These are phyloP conservation scores for Carassius gibelio DNA, from an alignment of 2,113 vertebrate genomes.

Conservation along the genomic window DNA sequence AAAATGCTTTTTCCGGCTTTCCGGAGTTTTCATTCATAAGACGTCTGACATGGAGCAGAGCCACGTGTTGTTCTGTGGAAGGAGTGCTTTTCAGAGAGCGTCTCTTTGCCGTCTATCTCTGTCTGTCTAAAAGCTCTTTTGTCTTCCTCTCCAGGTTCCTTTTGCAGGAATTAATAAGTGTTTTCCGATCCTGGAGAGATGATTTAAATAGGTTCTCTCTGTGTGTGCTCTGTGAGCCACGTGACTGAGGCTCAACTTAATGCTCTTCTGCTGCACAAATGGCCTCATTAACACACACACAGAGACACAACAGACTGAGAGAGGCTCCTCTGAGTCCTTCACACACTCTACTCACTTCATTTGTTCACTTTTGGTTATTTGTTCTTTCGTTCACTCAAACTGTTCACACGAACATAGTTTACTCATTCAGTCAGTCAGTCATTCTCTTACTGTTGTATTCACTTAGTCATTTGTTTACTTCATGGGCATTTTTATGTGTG, in stretches of 20 bases:
- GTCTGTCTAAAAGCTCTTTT: slow-evolving; percentile 47
- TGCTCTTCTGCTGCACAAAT: slow-evolving; percentile 58
- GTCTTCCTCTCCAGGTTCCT: slow-evolving; percentile 64
- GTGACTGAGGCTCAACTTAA: slow-evolving; percentile 27
- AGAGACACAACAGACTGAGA: not conserved
- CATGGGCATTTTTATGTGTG: not conserved
- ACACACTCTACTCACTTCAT: not conserved
- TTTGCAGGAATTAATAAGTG: slow-evolving; percentile 72
- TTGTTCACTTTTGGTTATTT: too few species aligned
- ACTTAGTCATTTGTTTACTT: not conserved
- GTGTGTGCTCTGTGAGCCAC: not conserved
- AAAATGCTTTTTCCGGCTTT: not conserved
- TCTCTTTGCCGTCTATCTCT: not conserved
- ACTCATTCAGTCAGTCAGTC: not conserved
- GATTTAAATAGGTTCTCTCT: slow-evolving; percentile 69
- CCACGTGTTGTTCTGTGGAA: not conserved
- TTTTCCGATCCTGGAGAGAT: slow-evolving; percentile 77
- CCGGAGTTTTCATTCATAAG: not conserved
- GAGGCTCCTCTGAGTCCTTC: not conserved
- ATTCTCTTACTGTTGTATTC: not conserved
- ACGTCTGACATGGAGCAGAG: not conserved
- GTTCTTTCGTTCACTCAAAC: too few species aligned
- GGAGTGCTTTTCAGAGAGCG: not conserved
- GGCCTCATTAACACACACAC: slow-evolving; percentile 58
- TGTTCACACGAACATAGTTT: too few species aligned